phyloP scores from a whole-genome alignment of 1,140 invertebrate species.

The Rhizoglyphus robini region DNA sequence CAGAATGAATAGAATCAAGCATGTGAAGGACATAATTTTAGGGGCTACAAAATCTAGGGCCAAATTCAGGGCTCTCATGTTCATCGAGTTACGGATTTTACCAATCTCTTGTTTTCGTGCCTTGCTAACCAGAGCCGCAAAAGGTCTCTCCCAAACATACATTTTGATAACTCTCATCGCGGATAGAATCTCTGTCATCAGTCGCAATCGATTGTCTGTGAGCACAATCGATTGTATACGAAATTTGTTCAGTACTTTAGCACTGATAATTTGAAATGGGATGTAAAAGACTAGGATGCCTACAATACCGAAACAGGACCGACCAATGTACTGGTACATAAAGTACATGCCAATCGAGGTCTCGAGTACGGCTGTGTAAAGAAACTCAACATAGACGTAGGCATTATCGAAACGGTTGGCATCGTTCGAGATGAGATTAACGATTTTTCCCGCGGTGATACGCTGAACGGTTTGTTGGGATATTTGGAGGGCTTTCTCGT shows the following conservation, averaged over 20 bases:
- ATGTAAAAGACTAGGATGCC: neutral
- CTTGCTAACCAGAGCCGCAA: neutral
- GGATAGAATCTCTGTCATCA: too few relatives aligned
- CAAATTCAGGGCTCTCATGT: constrained; percentile 51
- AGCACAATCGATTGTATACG: constrained; percentile 49
- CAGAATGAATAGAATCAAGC: constrained; percentile 51
- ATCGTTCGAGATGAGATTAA: neutral
- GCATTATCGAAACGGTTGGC: neutral
- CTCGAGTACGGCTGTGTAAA: constrained; percentile 45
- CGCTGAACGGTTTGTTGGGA: neutral
- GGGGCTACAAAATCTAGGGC: constrained; percentile 38
- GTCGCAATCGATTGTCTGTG: constrained; percentile 64
- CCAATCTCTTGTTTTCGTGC: neutral
- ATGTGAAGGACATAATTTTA: constrained; percentile 54
- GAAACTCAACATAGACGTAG: neutral
- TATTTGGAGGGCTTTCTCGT: neutral
- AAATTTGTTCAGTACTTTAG: constrained; percentile 22
- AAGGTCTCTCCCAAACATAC: constrained; percentile 6
- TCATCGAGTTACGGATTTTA: constrained; percentile 25
- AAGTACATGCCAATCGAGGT: constrained; percentile 34
- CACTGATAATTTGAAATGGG: neutral
- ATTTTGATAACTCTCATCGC: too few relatives aligned
- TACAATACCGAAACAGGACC: neutral
- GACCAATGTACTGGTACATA: neutral
- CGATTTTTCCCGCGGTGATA: neutral